Conservation (phyloP, 2,797 vertebrate genomes). For the Sebastes oblongus region DNA sequence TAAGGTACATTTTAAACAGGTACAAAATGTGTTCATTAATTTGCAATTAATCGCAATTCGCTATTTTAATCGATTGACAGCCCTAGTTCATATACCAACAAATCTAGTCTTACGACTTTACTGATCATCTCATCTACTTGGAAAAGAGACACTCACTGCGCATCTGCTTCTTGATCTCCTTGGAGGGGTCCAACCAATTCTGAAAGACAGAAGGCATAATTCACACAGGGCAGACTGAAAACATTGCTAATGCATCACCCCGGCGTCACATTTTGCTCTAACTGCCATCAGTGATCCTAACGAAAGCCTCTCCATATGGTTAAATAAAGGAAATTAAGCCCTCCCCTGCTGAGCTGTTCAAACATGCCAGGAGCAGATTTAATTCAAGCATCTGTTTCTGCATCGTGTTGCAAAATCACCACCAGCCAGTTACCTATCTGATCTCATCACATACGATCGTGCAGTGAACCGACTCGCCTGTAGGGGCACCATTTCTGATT, state of each 20-base stretch:
- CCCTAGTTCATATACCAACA: background rate
- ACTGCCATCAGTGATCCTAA: conserved; percentile 62
- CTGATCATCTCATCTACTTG: conserved; percentile 7
- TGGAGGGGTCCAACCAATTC: conserved; percentile 99
- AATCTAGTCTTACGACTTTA: background rate
- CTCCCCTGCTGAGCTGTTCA: conserved; percentile 46
- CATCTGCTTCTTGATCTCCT: conserved; percentile 99
- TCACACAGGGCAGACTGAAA: conserved; percentile 52
- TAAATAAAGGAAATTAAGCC: conserved; percentile 51
- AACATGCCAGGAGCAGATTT: conserved; percentile 33
- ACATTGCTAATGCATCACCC: conserved; percentile 38
- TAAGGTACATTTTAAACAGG: too few relatives aligned
- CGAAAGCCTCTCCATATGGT: conserved; percentile 71
- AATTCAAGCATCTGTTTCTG: conserved; percentile 61
- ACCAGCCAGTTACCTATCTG: conserved; percentile 37
- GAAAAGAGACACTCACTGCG: conserved; percentile 88
- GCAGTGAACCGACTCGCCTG: conserved; percentile 29
- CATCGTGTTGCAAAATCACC: conserved; percentile 33
- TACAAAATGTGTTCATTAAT: too few relatives aligned
- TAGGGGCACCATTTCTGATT: conserved; percentile 18
- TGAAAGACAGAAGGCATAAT: conserved; percentile 80
- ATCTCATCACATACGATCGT: conserved; percentile 19
- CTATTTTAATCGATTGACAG: too few relatives aligned
- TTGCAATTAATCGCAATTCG: too few relatives aligned
- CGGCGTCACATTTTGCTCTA: conserved; percentile 58